These are phyloP conservation scores for Cassiopea xamachana DNA, from an alignment of 30 jellyfish, hydroid and myxozoan species.

Conservation along the genomic window DNA sequence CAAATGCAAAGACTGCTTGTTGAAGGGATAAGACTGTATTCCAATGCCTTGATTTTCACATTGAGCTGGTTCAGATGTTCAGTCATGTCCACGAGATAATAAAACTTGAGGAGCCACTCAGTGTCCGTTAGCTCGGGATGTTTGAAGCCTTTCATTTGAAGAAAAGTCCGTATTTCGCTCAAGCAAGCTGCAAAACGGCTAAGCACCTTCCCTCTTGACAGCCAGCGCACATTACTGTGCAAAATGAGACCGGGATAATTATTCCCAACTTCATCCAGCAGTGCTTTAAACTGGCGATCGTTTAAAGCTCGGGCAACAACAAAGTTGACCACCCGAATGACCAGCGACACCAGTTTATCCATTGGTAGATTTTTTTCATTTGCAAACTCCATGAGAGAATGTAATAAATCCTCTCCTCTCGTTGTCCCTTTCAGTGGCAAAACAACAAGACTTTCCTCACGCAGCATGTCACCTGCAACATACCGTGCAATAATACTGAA, in stretches of 20 bases:
- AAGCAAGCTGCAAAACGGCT: not conserved
- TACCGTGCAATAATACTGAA: not conserved
- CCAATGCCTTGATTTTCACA: not conserved
- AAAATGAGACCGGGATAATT: not conserved
- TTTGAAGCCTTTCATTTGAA: not conserved
- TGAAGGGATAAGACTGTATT: constrained; percentile 11
- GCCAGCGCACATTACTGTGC: not conserved
- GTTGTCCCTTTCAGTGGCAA: not conserved
- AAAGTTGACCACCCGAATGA: not conserved
- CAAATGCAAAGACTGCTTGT: not conserved
- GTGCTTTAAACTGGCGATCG: not conserved
- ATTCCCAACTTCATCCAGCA: not conserved
- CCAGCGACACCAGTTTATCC: not conserved
- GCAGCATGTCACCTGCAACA: not conserved
- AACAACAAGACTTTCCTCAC: not conserved
- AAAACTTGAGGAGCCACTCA: constrained; percentile 42
- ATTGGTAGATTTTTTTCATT: not conserved
- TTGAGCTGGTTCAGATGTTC: constrained; percentile 6
- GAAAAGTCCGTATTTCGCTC: not conserved
- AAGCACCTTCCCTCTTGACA: not conserved
- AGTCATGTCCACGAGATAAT: constrained; percentile 32
- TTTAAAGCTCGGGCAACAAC: not conserved
- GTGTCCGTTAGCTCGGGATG: not conserved
- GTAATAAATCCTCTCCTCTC: not conserved
- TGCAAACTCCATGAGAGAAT: not conserved